Evolutionary conservation across 2,113 vertebrate species (phyloP), one percentile per base, ranked within the genome.

Genomic region (Sylvietta virens): DNA sequence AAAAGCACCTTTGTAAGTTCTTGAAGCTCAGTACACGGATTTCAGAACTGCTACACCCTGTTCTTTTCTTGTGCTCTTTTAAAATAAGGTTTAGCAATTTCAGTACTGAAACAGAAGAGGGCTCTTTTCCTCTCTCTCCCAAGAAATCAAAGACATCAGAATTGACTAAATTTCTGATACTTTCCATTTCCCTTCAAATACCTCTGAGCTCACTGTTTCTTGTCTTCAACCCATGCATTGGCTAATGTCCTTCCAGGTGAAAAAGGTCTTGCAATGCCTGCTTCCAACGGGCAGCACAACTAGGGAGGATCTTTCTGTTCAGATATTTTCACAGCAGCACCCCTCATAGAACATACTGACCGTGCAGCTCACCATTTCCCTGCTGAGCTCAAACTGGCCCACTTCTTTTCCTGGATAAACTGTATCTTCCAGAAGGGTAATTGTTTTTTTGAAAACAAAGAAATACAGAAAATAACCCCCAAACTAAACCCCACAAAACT

Each of bases 41-140:
- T 78, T 92, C 53, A 45, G 50, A 81, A 48, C 14, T 4, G 2
- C 31, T 71, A 44, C 33, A 47, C 5, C 6, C 30, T 48, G n/a
- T 56, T 92, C 62, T 77, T 54, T 57, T 22, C 53, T 56, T 74
- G n/a, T 50, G 42, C 13, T 67, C 20, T 69, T 88, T 89, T 33
- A n/a, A 70, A 74, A 57, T 26, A 5, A 69, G 16, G 50, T 76
- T 80, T 20, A 89, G 87, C 79, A 92, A 47, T 91, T 73, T 62
- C 67, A 70, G 30, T n/a, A 37, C 30, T 69, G 77, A 80, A 85
- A 95, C 88, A 94, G 92, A 93, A 95, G 92, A 88, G 94, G 85
- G 92, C 85, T 95, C 92, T 86, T 94, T 90, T 65, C 81, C 74
- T 87, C 67, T 72, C 65, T 76, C 28, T 91, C 24, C 31, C 28